Conservation (phyloP, 2,797 vertebrate species). For the Hypotaenidia okinawae region DNA sequence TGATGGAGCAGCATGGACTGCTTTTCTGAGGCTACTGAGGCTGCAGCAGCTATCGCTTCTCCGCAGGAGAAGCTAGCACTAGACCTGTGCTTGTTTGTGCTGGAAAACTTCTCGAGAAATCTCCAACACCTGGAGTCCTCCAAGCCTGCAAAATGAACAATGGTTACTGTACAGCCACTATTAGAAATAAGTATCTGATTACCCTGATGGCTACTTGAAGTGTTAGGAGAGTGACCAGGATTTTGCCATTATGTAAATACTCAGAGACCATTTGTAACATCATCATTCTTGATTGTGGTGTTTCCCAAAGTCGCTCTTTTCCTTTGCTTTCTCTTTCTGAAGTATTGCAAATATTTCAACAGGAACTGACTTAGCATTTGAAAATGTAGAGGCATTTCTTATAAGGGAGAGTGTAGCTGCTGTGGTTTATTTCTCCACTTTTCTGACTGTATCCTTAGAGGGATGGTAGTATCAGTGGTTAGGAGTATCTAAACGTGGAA, state of each 20-base stretch:
- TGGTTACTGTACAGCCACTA: background rate
- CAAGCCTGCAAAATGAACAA: background rate
- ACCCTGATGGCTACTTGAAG: background rate
- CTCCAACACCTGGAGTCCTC: background rate
- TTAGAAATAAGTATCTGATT: background rate
- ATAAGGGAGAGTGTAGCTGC: background rate
- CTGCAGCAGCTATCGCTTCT: background rate
- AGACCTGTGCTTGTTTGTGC: background rate
- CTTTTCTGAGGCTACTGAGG: background rate
- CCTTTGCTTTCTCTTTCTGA: background rate
- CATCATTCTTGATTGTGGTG: background rate
- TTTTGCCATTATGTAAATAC: background rate
- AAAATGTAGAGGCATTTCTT: background rate
- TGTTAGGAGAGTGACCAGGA: background rate
- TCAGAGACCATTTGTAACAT: background rate
- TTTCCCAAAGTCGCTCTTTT: background rate
- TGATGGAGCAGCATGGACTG: accelerated
- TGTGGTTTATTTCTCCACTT: background rate
- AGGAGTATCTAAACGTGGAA: background rate
- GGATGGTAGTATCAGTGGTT: background rate
- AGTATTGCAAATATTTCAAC: background rate
- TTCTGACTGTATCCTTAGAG: background rate
- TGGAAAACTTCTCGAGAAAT: background rate
- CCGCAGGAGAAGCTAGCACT: background rate
- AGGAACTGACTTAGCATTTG: background rate